phyloP scores from a whole-genome alignment of 2,113 vertebrate genomes.

The Ancistrus triradiatus region DNA sequence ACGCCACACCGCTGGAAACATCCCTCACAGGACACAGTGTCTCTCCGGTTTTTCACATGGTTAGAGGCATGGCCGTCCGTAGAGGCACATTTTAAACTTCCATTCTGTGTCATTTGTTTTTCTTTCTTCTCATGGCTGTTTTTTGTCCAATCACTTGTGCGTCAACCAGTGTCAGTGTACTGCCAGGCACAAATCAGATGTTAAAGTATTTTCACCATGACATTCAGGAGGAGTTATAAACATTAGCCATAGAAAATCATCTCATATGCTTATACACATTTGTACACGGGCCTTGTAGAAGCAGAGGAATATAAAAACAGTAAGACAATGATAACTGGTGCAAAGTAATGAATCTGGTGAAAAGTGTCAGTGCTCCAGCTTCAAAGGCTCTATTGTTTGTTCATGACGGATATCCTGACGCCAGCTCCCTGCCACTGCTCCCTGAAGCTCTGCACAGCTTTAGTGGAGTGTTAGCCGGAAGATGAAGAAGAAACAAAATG shows the following conservation, averaged over 20 bases:
- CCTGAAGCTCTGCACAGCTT: not conserved
- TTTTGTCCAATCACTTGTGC: not conserved
- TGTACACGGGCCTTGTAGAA: too few species aligned
- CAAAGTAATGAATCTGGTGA: too few species aligned
- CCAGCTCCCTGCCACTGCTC: not conserved
- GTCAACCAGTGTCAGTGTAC: not conserved
- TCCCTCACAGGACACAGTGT: not conserved
- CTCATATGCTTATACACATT: too few species aligned
- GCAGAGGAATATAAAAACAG: slow-evolving; percentile 3
- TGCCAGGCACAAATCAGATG: too few species aligned
- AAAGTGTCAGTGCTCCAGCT: slow-evolving; percentile 7
- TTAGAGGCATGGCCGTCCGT: not conserved
- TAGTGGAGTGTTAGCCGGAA: too few species aligned
- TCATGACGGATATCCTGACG: slow-evolving; percentile 30
- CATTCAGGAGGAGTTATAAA: not conserved
- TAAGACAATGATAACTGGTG: too few species aligned
- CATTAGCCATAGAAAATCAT: too few species aligned
- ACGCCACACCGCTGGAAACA: slow-evolving; percentile 9
- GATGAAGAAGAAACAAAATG: too few species aligned
- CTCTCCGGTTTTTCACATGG: not conserved
- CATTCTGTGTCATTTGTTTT: not conserved
- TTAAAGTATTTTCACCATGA: not conserved
- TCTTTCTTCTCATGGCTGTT: not conserved
- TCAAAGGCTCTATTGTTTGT: slow-evolving; percentile 23
- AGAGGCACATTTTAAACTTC: slow-evolving; percentile 6